A percentile compares a stretch with the other conserved stretches of the same genome.
phyloP scores from a whole-genome alignment of 1,140 invertebrate species.

The Camponotus vicinus region DNA sequence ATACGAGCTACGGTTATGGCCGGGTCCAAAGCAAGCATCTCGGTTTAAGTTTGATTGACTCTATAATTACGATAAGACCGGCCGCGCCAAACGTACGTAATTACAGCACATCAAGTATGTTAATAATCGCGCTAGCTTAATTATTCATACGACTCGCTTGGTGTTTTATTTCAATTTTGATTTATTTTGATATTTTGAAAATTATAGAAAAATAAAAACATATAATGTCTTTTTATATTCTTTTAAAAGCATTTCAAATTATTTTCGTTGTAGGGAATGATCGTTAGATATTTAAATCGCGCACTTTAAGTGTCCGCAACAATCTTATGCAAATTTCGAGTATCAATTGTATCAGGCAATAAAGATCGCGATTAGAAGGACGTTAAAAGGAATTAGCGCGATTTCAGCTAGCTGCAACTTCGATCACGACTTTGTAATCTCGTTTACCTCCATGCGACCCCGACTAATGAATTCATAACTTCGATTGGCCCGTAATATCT shows the following conservation, averaged over 20 bases:
- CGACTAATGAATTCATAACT: slow-evolving; percentile 78
- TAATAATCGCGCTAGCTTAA: too few species aligned
- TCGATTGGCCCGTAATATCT: slow-evolving; percentile 75
- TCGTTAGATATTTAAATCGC: background rate
- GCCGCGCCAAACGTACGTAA: background rate
- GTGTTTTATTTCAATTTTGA: background rate
- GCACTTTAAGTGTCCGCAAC: background rate
- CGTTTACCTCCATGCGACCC: slow-evolving; percentile 48
- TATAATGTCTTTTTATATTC: background rate
- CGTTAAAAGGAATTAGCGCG: background rate
- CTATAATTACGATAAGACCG: slow-evolving; percentile 41
- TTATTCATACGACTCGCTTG: too few species aligned
- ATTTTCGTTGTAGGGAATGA: background rate
- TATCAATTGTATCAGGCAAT: background rate
- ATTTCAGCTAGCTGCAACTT: slow-evolving; percentile 6
- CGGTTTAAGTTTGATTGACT: slow-evolving; percentile 66
- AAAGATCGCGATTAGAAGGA: background rate
- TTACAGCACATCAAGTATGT: too few species aligned
- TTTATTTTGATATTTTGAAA: background rate
- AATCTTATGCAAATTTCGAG: background rate
- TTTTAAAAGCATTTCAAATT: background rate
- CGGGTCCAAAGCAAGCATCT: slow-evolving; percentile 54
- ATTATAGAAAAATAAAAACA: background rate
- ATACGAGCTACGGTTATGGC: slow-evolving; percentile 40
- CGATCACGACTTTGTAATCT: slow-evolving; percentile 69